Conservation (phyloP, 2,113 vertebrate genomes). For the Hiodon tergisus region DNA sequence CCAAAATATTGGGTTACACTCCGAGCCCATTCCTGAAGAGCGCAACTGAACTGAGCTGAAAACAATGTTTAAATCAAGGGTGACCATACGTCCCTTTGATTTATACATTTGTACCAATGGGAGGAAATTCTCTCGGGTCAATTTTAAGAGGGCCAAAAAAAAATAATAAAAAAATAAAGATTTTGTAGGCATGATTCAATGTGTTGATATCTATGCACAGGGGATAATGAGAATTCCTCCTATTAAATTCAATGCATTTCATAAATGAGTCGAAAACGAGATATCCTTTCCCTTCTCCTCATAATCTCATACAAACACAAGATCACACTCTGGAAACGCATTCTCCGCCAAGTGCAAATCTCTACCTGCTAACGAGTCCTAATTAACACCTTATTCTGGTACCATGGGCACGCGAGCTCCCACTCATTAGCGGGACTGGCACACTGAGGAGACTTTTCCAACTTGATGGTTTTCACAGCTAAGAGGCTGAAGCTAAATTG, state of each 20-base stretch:
- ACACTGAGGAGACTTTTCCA: neutral
- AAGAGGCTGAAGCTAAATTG: too few relatives aligned
- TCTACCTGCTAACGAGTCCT: slow-evolving; percentile 15
- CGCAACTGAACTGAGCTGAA: neutral
- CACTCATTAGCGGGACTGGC: neutral
- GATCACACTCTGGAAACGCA: slow-evolving; percentile 36
- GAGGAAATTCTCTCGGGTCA: too few relatives aligned
- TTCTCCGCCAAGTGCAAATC: neutral
- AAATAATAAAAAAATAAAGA: neutral
- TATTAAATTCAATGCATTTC: too few relatives aligned
- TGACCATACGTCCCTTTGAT: neutral
- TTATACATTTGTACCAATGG: neutral
- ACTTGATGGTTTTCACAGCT: too few relatives aligned
- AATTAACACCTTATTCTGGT: slow-evolving; percentile 39
- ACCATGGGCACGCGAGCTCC: neutral
- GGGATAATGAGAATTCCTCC: too few relatives aligned
- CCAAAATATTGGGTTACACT: too few relatives aligned
- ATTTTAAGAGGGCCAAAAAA: neutral
- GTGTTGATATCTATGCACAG: too few relatives aligned
- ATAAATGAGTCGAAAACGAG: too few relatives aligned
- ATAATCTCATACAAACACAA: slow-evolving; percentile 25
- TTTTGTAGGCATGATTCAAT: too few relatives aligned
- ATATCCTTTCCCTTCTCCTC: neutral
- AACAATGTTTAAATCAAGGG: neutral
- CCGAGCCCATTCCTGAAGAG: too few relatives aligned